Base-by-base conservation (phyloP, 2,797 vertebrate genomes). In the Ctenopoma multispine region DNA sequence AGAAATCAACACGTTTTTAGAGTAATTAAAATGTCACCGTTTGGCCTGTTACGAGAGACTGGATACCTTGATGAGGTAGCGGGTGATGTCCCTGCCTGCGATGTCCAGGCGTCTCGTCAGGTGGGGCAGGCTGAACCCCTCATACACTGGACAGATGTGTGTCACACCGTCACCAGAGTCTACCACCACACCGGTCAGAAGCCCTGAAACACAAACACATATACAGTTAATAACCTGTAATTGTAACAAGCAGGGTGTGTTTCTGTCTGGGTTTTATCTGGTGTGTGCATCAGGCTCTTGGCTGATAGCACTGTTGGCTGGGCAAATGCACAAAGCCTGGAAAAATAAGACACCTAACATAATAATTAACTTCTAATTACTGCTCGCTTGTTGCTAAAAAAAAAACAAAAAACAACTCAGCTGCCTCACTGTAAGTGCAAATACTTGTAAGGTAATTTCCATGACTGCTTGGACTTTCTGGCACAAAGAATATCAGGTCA, bases 41-140 rank as follows among this genome's bases (percentile, higher is more conserved):
- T 44, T 5, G 44, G 40, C 34, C 31, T n/a, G 23, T 34, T 13
- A 8, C 11, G n/a, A 27, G 12, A 41, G 47, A 36, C 23, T 40
- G 23, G 18, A 34, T 76, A 94, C 95, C 95, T 95, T 95, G 75
- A 95, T 95, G 85, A 95, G 95, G 90, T 95, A 95, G 81, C 95
- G 94, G 43, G 94, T 95, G 91, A 95, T 95, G 89, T 95, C 95
- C 78, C 95, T 92, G 84, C 95, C 95, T 59, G 95, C 95, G 1
- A 95, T 95, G 86, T 95, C 95, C 79, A 95, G 85, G 56, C 95
- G 91, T 81, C 94, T 91, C 0, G 95, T 95, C 86, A 95, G 89
- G 48, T 95, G 95, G 7, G 95, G 95, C 56, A 95, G 90, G 49
- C 94, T 94, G 87, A 94, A 95, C 41, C 95, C 95, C 79, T 95